These are phyloP conservation scores for Scatophagus argus DNA, from an alignment of 2,113 vertebrate species.

Conservation along the genomic window DNA sequence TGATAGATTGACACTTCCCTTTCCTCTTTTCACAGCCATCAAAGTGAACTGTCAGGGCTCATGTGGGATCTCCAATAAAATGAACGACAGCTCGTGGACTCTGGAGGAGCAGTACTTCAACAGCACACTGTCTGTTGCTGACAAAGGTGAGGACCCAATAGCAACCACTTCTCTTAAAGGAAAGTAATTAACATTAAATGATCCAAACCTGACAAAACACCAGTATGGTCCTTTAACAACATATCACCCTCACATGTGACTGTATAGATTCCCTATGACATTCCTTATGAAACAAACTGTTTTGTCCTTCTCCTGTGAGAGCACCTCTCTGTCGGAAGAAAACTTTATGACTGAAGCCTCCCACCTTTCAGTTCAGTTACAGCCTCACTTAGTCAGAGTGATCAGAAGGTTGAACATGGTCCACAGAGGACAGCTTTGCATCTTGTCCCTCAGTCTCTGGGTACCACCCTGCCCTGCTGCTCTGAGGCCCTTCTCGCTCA, in stretches of 20 bases:
- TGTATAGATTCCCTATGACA: not conserved
- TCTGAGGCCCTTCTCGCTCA: not conserved
- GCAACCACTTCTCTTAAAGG: not conserved
- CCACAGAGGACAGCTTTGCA: slow-evolving; percentile 6
- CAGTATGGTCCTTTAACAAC: not conserved
- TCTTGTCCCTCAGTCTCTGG: not conserved
- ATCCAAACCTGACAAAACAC: not conserved
- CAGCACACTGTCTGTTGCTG: slow-evolving; percentile 91
- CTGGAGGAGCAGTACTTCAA: slow-evolving; percentile 94
- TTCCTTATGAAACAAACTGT: not conserved
- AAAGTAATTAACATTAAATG: not conserved
- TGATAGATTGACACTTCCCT: slow-evolving; percentile 9
- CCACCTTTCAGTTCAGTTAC: slow-evolving; percentile 27
- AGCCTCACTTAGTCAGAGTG: slow-evolving; percentile 25
- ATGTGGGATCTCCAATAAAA: slow-evolving; percentile 92
- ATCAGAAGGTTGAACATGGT: slow-evolving; percentile 2
- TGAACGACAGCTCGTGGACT: slow-evolving; percentile 88
- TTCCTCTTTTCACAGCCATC: slow-evolving; percentile 86
- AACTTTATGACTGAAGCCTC: not conserved
- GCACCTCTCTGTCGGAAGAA: not conserved
- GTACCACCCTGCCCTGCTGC: not conserved
- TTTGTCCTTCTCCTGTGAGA: not conserved
- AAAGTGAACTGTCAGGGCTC: slow-evolving; percentile 93
- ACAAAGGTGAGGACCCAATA: slow-evolving; percentile 87
- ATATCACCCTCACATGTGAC: not conserved